phyloP scores from a whole-genome alignment of 2,888 invertebrate genomes.

The Chorisops tibialis region DNA sequence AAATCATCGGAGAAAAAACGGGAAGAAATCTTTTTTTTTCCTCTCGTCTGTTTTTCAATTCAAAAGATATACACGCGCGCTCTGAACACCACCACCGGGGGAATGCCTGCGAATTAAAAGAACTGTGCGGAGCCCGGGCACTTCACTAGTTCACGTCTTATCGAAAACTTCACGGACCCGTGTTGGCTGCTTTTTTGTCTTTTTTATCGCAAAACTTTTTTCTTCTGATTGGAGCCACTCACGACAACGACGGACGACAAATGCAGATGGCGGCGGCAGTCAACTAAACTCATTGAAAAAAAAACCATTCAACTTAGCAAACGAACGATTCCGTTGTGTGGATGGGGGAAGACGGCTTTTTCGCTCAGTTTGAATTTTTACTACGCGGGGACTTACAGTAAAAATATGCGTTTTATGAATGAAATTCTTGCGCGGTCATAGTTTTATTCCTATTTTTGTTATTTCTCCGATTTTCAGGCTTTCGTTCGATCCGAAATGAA shows the following conservation, averaged over 20 bases:
- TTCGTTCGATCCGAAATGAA: too few species aligned
- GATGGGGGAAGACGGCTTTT: conserved; percentile 11
- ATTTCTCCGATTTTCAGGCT: too few species aligned
- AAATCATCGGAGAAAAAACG: neutral
- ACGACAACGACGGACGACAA: conserved; percentile 11
- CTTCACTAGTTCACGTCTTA: neutral
- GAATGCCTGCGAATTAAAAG: neutral
- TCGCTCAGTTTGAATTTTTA: conserved; percentile 11
- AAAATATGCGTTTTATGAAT: too few species aligned
- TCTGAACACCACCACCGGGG: neutral
- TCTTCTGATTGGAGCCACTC: conserved; percentile 8
- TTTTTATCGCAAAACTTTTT: conserved; percentile 12
- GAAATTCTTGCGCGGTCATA: too few species aligned
- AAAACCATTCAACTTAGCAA: neutral
- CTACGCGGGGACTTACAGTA: too few species aligned
- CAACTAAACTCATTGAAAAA: conserved; percentile 13
- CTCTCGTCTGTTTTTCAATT: conserved; percentile 3
- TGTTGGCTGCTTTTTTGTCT: conserved; percentile 1
- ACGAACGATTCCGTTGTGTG: neutral
- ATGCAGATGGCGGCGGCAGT: conserved; percentile 22
- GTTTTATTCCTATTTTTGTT: too few species aligned
- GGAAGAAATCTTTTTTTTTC: neutral
- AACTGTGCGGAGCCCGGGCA: neutral
- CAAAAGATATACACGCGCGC: too few species aligned
- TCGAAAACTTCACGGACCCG: conserved; percentile 5